A percentile compares a stretch with the other conserved stretches of the same genome.
Evolutionary conservation across 1,140 invertebrate genomes (phyloP).

Genomic region (Calephelis virginiensis): DNA sequence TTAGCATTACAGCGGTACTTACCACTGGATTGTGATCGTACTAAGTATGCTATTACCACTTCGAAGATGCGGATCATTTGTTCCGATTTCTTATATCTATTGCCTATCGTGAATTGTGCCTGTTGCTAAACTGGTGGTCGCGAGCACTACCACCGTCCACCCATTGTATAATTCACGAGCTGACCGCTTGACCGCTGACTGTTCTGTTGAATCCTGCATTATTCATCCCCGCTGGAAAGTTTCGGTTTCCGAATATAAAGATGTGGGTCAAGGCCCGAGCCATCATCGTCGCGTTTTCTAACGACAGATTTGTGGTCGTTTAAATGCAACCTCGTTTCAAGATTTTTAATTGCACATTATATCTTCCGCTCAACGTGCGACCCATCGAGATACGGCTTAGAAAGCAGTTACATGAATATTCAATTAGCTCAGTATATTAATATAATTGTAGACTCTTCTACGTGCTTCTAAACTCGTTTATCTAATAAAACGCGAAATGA

Average conservation of each 20-base stretch:
- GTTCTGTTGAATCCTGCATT: slow-evolving; percentile 41
- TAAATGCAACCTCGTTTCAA: slow-evolving; percentile 56
- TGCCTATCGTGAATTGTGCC: background rate
- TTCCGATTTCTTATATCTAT: background rate
- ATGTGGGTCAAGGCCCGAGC: slow-evolving; percentile 55
- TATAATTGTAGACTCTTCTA: slow-evolving; percentile 1
- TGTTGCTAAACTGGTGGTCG: background rate
- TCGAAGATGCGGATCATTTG: background rate
- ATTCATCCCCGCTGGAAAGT: slow-evolving; percentile 59
- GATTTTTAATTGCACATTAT: slow-evolving; percentile 49
- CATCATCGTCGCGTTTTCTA: slow-evolving; percentile 24
- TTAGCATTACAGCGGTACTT: slow-evolving; percentile 34
- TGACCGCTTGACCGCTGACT: slow-evolving; percentile 23
- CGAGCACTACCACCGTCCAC: background rate
- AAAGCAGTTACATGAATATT: slow-evolving; percentile 3
- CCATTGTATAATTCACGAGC: slow-evolving; percentile 41
- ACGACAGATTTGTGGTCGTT: slow-evolving; percentile 38
- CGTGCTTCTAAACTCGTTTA: background rate
- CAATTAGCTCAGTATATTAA: slow-evolving; percentile 1
- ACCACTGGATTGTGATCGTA: background rate
- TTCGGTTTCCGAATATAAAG: slow-evolving; percentile 57
- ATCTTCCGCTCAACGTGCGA: slow-evolving; percentile 29
- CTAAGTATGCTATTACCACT: background rate
- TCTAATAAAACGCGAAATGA: background rate
- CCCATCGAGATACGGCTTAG: slow-evolving; percentile 9